Base-by-base conservation (phyloP, 2,113 vertebrate species). In the Excalfactoria chinensis region DNA sequence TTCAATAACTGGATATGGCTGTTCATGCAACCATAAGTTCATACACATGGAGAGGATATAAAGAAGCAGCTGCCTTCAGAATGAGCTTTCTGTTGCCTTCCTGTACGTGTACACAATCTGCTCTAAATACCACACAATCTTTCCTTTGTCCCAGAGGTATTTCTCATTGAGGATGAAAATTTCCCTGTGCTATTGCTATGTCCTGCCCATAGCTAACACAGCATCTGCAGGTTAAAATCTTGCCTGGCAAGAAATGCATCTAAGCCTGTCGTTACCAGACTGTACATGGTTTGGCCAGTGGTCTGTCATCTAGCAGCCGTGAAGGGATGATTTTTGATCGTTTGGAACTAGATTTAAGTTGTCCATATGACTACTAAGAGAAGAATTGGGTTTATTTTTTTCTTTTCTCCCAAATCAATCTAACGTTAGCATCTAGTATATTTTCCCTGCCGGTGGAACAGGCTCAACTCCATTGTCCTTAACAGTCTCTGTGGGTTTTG, bases 1-100 rank as follows among this genome's bases (percentile, higher is more conserved):
- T 93, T 79, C 72, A 87, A 74, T 88, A 95, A 89, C 78, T 91
- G 69, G 56, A 48, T 94, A 71, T 77, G 60, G 68, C 46, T 94
- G 56, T 89, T 95, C 78, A 74, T 83, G 62, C 79, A 89, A 64
- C 64, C 58, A 30, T 88, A 91, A 93, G 74, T 93, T 89, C 85
- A 80, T 93, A 49, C 56, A 71, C 78, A 75, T 74, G 19, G 84
- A 88, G 78, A 88, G 58, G 66, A 86, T 85, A 91, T 93, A 85
- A 95, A 96, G 89, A 76, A 60, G 48, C 56, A 80, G n/a, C 30
- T 66, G 86, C 70, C 22, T 11, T n/a, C 35, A 30, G 72, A 95
- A 94, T 71, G 60, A 41, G 48, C 56, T 74, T 94, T 88, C 58
- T 93, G 40, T 80, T 89, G 46, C 92, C 75, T 88, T 89, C 79